Conservation (phyloP, 2,797 vertebrate genomes). For the Rhincodon typus region DNA sequence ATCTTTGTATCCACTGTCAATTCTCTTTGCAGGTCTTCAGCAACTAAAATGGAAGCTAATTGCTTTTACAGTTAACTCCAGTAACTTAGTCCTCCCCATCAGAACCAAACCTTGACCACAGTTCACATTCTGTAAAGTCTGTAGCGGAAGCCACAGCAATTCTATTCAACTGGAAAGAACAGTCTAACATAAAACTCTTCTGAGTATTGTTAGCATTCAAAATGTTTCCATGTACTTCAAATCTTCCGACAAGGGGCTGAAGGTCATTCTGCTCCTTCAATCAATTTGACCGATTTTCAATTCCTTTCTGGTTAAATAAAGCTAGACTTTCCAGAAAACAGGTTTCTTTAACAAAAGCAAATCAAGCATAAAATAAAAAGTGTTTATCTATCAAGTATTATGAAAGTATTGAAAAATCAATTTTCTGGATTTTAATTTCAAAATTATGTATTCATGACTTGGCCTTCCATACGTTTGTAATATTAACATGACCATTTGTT, state of each 20-base stretch:
- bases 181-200: background rate
- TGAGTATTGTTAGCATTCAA: background rate
- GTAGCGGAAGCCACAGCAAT: background rate
- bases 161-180: background rate
- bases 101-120: background rate
- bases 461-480: too few relatives aligned
- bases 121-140: background rate
- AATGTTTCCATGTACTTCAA: background rate
- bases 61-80: background rate
- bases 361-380: background rate
- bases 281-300: background rate
- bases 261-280: background rate
- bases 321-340: background rate
- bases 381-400: background rate
- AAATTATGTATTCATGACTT: background rate
- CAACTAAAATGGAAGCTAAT: background rate
- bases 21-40: background rate
- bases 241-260: background rate
- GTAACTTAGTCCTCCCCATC: background rate
- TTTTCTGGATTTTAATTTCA: background rate
- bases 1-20: background rate
- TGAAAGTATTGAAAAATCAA: background rate
- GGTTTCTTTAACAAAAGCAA: background rate
- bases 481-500: background rate
- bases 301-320: background rate